These are phyloP conservation scores for Dicranocentrus wangi DNA, from an alignment of 2,888 invertebrate genomes.

Conservation along the genomic window DNA sequence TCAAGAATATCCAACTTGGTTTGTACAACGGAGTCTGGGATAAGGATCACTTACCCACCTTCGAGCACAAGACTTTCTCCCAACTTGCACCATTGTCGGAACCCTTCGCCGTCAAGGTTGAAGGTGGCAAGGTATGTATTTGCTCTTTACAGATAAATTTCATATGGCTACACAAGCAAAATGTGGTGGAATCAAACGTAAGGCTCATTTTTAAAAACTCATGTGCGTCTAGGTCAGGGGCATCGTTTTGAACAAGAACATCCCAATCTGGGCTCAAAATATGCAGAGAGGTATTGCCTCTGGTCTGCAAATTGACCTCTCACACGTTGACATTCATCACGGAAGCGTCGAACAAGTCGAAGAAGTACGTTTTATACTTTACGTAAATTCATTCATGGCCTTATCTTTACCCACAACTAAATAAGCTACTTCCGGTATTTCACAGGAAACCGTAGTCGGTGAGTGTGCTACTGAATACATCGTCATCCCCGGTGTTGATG, in stretches of 20 bases:
- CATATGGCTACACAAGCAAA: too few species aligned
- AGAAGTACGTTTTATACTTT: conserved; percentile 62
- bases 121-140: conserved; percentile 65
- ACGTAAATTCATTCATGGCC: neutral
- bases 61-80: conserved; percentile 62
- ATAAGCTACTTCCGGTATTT: neutral
- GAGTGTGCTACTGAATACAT: conserved; percentile 71
- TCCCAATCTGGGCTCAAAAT: conserved; percentile 72
- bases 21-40: conserved; percentile 69
- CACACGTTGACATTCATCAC: conserved; percentile 54
- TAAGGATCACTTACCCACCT: conserved; percentile 22
- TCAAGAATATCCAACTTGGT: conserved; percentile 68
- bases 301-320: conserved; percentile 68
- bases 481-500: conserved; percentile 65
- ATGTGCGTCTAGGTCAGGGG: conserved; percentile 62
- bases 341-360: conserved; percentile 57
- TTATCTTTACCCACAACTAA: neutral
- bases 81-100: conserved; percentile 70
- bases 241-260: conserved; percentile 64
- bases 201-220: conserved; percentile 7
- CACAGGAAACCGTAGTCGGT: conserved; percentile 71
- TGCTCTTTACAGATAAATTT: neutral
- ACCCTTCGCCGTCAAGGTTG: conserved; percentile 69
- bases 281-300: conserved; percentile 72
- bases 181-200: too few species aligned